A percentile compares a stretch with the other conserved stretches of the same genome.
These are phyloP conservation scores for Pangasianodon hypophthalmus DNA, from an alignment of 2,113 vertebrate genomes.

Conservation along the genomic window DNA sequence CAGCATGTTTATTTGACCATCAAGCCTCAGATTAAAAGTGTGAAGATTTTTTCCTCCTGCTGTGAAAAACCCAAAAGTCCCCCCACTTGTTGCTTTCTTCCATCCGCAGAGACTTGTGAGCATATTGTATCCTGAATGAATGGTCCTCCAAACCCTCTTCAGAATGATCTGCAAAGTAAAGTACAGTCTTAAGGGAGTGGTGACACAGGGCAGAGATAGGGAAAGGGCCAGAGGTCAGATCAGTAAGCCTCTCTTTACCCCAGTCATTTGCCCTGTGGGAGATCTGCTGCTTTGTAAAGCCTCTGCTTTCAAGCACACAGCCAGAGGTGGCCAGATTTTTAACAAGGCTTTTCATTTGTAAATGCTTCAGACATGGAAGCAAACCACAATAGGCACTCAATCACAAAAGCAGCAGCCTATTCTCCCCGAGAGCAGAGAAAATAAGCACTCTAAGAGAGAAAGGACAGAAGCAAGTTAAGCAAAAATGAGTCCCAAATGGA, in stretches of 20 bases:
- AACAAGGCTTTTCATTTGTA: slow-evolving; percentile 34
- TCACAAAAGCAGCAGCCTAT: slow-evolving; percentile 22
- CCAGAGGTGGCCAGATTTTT: slow-evolving; percentile 16
- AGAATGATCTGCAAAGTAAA: background rate
- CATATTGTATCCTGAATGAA: slow-evolving; percentile 1
- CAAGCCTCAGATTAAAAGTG: slow-evolving; percentile 14
- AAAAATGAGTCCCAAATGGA: slow-evolving; percentile 8
- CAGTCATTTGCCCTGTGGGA: slow-evolving; percentile 8
- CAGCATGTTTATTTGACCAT: slow-evolving; percentile 8
- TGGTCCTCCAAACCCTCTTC: background rate
- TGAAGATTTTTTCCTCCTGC: background rate
- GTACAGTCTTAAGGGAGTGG: background rate
- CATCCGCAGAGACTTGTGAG: background rate
- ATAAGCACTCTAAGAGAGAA: background rate
- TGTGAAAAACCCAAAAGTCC: background rate
- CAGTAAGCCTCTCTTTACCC: background rate
- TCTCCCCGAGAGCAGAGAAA: slow-evolving; percentile 10
- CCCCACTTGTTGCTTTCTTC: background rate
- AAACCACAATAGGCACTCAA: slow-evolving; percentile 36
- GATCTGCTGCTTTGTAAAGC: background rate
- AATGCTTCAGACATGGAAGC: slow-evolving; percentile 35
- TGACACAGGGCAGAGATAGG: background rate
- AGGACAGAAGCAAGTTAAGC: slow-evolving; percentile 2
- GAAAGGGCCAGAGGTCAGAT: background rate
- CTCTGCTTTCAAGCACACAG: slow-evolving; percentile 21